Percentiles rank a stretch among this genome's conserved stretches.
phyloP scores from a whole-genome alignment of 2,888 invertebrate genomes.

The Polydrusus cervinus region DNA sequence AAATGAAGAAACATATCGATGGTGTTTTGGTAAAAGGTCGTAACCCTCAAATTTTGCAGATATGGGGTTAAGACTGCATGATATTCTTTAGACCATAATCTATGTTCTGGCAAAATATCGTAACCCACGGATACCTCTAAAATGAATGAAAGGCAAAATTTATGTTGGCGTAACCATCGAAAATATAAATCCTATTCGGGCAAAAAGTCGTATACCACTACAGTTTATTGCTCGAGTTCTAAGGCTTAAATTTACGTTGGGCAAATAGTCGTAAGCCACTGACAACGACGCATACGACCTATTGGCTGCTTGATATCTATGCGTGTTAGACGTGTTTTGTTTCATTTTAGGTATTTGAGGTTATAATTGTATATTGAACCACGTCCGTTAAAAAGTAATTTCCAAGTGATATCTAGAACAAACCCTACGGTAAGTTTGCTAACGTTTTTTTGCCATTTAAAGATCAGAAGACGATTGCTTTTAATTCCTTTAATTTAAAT shows the following conservation, averaged over 20 bases:
- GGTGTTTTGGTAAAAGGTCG: not conserved
- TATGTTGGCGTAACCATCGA: not conserved
- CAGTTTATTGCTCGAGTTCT: not conserved
- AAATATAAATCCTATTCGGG: conserved; percentile 1
- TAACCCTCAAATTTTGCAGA: not conserved
- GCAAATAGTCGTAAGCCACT: not conserved
- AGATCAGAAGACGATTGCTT: not conserved
- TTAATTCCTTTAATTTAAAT: not conserved
- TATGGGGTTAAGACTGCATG: not conserved
- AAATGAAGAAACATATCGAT: too few species aligned
- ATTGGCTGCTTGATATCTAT: not conserved
- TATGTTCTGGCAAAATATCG: not conserved
- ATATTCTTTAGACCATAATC: not conserved
- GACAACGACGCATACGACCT: not conserved
- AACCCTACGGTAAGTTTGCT: conserved; percentile 1
- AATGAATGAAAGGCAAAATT: not conserved
- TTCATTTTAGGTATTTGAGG: not conserved
- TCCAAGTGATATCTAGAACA: not conserved
- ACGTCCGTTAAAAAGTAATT: not conserved
- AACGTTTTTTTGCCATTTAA: conserved; percentile 4
- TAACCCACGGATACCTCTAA: not conserved
- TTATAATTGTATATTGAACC: conserved; percentile 1
- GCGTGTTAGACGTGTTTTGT: not conserved
- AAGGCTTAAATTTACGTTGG: not conserved
- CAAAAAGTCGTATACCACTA: not conserved